Evolutionary conservation across 2,797 vertebrate genomes (phyloP), one percentile per base, ranked within the genome.

Genomic region (Liparis tanakae): DNA sequence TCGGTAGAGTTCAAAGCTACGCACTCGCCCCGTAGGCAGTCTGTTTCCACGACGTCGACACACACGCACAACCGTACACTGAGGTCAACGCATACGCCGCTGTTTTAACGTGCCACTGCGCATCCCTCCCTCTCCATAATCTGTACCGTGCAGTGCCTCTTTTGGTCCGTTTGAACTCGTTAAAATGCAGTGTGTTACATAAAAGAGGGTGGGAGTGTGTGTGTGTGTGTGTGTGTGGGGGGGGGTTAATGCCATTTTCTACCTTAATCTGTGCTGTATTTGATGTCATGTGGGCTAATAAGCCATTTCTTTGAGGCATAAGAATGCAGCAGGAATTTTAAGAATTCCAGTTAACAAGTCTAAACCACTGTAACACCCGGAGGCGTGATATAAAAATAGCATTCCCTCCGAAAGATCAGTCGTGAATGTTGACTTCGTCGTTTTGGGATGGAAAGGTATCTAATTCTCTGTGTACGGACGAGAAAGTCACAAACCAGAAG

Each of bases 311-410:
- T 67, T 63, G 55, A 87, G 78, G 88, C 83, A 85, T 82, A 78
- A 83, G 81, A 87, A 88, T 83, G 81, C 78, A 68, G 71, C 55
- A 90, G 82, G 92, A 94, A 94, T 94, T 88, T 88, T 72, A 85
- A 81, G 90, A 92, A 94, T 94, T 87, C 83, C 78, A 76, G 83
- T 92, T 89, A 91, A 89, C 88, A 89, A 90, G 92, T 91, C 90
- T 90, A 79, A 93, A 90, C 85, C 90, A 84, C 85, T 91, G 87
- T 85, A 88, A 76, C 73, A 87, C 85, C 87, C 85, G 20, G 73
- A 88, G 86, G 88, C 85, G 77, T 78, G 67, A 87, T 87, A 72
- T 85, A 54, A 85, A 72, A 77, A 50, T 4, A 12, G 13, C 62
- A 10, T 57, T 43, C 53, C 51, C 37, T 51, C 61, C 7, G 17